phyloP scores from a whole-genome alignment of 2,888 invertebrate species.

The Phymatocera aterrima region DNA sequence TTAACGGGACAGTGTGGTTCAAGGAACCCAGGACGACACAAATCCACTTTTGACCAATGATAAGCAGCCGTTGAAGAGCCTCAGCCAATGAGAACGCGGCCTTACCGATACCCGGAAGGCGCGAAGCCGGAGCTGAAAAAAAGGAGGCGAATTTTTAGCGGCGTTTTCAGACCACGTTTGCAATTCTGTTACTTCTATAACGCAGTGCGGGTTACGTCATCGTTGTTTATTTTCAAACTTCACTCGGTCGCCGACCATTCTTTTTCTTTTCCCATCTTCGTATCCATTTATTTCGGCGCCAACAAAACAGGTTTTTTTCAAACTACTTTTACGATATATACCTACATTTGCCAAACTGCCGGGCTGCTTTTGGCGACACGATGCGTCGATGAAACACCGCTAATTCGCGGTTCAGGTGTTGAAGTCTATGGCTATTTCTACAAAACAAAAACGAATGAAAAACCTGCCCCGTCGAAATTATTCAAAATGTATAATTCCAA shows the following conservation, averaged over 20 bases:
- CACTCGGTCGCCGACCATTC: background rate
- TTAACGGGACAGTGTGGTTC: slow-evolving; percentile 71
- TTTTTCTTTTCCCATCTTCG: background rate
- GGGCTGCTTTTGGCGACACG: background rate
- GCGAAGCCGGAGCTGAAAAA: background rate
- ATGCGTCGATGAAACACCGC: slow-evolving; percentile 2
- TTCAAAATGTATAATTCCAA: background rate
- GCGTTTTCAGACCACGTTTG: slow-evolving; percentile 13
- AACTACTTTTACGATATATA: background rate
- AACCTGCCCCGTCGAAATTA: background rate
- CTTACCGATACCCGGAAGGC: slow-evolving; percentile 12
- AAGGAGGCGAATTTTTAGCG: slow-evolving; percentile 6
- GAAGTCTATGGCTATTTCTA: background rate
- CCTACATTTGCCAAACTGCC: background rate
- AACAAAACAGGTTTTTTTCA: background rate
- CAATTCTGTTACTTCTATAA: slow-evolving; percentile 13
- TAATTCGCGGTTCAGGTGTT: background rate
- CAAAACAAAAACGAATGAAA: too few relatives aligned
- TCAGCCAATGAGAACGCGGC: background rate
- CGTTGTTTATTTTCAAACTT: slow-evolving; percentile 33
- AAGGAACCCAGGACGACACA: slow-evolving; percentile 64
- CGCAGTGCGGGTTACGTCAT: slow-evolving; percentile 8
- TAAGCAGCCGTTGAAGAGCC: background rate
- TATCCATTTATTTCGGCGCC: background rate
- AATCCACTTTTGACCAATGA: slow-evolving; percentile 33